Evolutionary conservation across 2,888 invertebrate genomes (phyloP), one percentile per base, ranked within the genome.

Genomic region (Dryomyza anilis): DNA sequence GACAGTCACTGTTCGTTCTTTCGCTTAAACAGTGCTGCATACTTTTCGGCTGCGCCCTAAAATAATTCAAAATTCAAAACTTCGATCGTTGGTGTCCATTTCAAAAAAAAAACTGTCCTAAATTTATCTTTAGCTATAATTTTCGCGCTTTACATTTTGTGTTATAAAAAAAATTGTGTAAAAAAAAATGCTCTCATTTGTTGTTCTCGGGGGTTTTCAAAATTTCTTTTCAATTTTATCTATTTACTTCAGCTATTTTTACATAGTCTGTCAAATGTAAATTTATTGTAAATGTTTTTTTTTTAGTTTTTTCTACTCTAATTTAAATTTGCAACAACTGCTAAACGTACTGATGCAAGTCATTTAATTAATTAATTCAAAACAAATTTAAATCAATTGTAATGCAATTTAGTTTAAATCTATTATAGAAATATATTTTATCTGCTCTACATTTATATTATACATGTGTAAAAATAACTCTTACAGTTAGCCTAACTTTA

Each of bases 241-340:
- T n/a, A n/a, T 39, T n/a, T 39, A 7, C 39, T 14, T 39, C 3
- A 5, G 39, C n/a, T 48, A 12, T 48, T 48, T 48, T 48, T 12
- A 23, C n/a, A 39, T 14, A 39, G 39, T 39, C 14, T 39, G 39
- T 12, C 12, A 39, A 3, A 39, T 5, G 3, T 2, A 6, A 39
- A 12, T n/a, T 39, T n/a, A 62, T 64, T 65, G 39, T 29, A 48
- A 7, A 39, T 29, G 6, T 1, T 25, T 48, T 16, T 25, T 48
- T 29, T 7, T 70, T 64, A 74, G 76, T 73, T 76, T 76, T 76
- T 76, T 75, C 70, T 76, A 25, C 19, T 55, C 21, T 30, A 21
- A 21, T 23, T 55, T 33, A 33, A 33, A 33, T 33, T 59, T 48
- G 23, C 23, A 14, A 19, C 19, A 45, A 53, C 29, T 43, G 25